A percentile compares a stretch with the other conserved stretches of the same genome.
phyloP scores from a whole-genome alignment of 2,888 invertebrate genomes.

The Hybos culiciformis region DNA sequence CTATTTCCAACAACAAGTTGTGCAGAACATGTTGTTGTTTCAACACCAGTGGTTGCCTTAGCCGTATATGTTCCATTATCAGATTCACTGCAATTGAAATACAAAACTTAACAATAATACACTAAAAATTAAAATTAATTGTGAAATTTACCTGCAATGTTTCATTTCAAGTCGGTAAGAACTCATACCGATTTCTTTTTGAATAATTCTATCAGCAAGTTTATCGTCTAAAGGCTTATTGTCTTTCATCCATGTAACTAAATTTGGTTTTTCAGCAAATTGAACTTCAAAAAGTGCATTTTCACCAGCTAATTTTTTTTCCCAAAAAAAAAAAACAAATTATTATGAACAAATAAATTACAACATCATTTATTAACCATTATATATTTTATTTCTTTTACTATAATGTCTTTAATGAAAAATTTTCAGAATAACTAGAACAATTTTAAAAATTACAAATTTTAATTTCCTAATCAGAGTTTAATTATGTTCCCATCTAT shows the following conservation, averaged over 20 bases:
- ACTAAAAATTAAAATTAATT: neutral
- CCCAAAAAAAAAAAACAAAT: too few relatives aligned
- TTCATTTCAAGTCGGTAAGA: constrained; percentile 58
- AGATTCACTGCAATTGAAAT: constrained; percentile 37
- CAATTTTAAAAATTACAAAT: too few relatives aligned
- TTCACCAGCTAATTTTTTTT: constrained; percentile 53
- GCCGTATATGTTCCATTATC: constrained; percentile 88
- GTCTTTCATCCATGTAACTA: constrained; percentile 76
- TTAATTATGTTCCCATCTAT: too few relatives aligned
- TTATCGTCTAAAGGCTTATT: constrained; percentile 67
- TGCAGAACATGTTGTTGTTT: constrained; percentile 72
- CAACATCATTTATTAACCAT: too few relatives aligned
- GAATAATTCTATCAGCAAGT: constrained; percentile 57
- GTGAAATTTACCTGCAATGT: constrained; percentile 41
- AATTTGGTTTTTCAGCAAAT: constrained; percentile 47
- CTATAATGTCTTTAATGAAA: too few relatives aligned
- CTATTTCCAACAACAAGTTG: constrained; percentile 75
- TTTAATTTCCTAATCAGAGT: too few relatives aligned
- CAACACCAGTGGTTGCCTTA: constrained; percentile 65
- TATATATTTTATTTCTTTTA: too few relatives aligned
- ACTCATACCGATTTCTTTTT: constrained; percentile 44
- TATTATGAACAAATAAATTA: too few relatives aligned
- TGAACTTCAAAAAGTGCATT: constrained; percentile 68
- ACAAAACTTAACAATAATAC: neutral
- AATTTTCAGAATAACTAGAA: too few relatives aligned